These are phyloP conservation scores for Druon quercuslanigerum DNA, from an alignment of 1,140 invertebrate genomes.

Conservation along the genomic window DNA sequence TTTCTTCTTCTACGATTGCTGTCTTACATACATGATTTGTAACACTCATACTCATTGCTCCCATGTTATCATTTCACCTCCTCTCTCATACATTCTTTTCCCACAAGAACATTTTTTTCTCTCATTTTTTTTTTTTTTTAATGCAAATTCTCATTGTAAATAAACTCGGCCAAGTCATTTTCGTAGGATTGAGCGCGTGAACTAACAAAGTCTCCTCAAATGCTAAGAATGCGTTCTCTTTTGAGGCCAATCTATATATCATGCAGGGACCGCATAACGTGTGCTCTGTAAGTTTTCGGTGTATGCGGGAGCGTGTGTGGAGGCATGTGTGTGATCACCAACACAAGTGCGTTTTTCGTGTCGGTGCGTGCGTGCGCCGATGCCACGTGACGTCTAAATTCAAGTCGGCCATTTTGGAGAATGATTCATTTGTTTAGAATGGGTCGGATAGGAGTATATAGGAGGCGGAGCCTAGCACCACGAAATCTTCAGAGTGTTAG, in stretches of 20 bases:
- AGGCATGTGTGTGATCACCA: conserved; percentile 17
- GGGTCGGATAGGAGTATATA: conserved; percentile 67
- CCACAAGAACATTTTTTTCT: too few species aligned
- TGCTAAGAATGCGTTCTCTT: conserved; percentile 15
- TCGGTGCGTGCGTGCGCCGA: conserved; percentile 51
- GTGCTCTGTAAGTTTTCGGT: conserved; percentile 23
- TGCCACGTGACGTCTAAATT: conserved; percentile 73
- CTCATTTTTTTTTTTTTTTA: too few species aligned
- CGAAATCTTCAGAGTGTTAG: conserved; percentile 66
- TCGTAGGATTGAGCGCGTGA: background rate
- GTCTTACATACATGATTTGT: too few species aligned
- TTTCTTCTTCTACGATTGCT: too few species aligned
- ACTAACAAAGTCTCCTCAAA: conserved; percentile 1
- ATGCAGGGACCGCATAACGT: conserved; percentile 23
- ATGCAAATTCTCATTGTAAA: too few species aligned
- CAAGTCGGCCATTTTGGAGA: conserved; percentile 72
- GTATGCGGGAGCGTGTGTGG: conserved; percentile 34
- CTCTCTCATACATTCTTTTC: too few species aligned
- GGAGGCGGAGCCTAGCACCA: conserved; percentile 68
- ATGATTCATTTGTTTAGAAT: conserved; percentile 75
- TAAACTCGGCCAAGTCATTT: too few species aligned
- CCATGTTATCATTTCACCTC: too few species aligned
- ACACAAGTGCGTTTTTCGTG: conserved; percentile 39
- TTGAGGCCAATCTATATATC: conserved; percentile 25
- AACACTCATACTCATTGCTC: too few species aligned